Conservation (phyloP, 2,113 vertebrate genomes). For the Podarcis cretensis region DNA sequence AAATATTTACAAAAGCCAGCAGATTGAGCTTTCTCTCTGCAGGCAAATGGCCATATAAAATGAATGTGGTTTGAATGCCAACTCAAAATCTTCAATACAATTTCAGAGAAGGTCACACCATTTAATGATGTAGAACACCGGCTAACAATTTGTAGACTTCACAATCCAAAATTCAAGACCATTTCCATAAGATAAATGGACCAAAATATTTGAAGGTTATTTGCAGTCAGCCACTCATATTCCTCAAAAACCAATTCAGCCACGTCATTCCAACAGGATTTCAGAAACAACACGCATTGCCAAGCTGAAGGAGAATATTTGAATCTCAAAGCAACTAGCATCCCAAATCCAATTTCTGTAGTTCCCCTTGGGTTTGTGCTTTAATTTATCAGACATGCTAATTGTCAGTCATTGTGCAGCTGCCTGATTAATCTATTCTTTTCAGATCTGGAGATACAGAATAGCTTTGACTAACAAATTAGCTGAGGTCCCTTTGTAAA, state of each 20-base stretch:
- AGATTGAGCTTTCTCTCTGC: neutral
- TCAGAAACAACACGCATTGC: neutral
- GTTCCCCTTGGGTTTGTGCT: constrained; percentile 49
- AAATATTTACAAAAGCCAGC: neutral
- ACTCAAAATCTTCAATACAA: neutral
- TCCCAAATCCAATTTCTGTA: constrained; percentile 53
- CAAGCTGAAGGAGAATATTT: constrained; percentile 13
- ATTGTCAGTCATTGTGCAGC: constrained; percentile 47
- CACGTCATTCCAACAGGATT: constrained; percentile 20
- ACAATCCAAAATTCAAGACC: neutral
- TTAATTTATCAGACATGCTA: constrained; percentile 58
- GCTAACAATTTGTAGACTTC: constrained; percentile 24
- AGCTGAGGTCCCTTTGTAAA: constrained; percentile 26
- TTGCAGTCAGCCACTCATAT: neutral
- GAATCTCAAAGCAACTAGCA: constrained; percentile 54
- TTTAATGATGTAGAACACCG: constrained; percentile 2
- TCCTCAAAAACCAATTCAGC: constrained; percentile 19
- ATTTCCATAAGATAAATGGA: neutral
- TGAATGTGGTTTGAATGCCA: neutral
- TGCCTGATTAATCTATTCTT: constrained; percentile 55
- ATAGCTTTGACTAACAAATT: constrained; percentile 61
- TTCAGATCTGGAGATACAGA: constrained; percentile 58
- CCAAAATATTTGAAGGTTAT: constrained; percentile 38
- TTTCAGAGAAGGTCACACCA: neutral
- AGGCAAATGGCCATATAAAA: neutral